Evolutionary conservation across 2,797 vertebrate species (phyloP).

Genomic region (Echeneis naucrates): DNA sequence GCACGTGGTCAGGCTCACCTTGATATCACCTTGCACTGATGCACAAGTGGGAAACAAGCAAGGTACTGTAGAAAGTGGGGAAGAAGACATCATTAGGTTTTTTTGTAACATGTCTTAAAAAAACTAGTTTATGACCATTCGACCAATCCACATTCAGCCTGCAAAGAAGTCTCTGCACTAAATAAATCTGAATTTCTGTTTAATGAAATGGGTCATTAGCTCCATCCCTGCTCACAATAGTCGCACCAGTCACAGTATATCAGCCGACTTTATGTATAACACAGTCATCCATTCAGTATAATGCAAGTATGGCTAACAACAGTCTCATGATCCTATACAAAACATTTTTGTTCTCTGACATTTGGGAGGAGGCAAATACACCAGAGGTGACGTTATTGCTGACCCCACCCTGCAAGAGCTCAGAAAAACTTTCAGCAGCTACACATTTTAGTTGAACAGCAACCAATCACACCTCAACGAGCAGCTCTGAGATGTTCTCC

Average conservation of each 20-base stretch:
- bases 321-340: constrained; percentile 26
- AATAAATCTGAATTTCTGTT: no score
- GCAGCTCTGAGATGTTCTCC: background rate
- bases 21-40: no score
- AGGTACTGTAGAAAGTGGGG: no score
- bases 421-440: constrained; percentile 5
- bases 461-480: background rate
- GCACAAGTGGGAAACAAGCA: no score
- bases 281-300: background rate
- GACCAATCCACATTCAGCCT: no score
- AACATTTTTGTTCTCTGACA: constrained; percentile 40
- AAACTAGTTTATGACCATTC: no score
- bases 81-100: no score
- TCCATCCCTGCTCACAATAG: background rate
- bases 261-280: background rate
- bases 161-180: no score
- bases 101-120: no score
- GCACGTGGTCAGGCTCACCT: no score
- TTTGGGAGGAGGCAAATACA: constrained; percentile 44
- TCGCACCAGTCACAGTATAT: no score
- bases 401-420: constrained; percentile 26
- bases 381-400: constrained; percentile 45
- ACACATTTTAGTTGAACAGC: background rate
- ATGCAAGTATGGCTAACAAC: constrained; percentile 27
- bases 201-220: no score